A percentile compares a stretch with the other conserved stretches of the same genome.
phyloP scores from a whole-genome alignment of 2,888 invertebrate species.

The Synergus umbraculus region DNA sequence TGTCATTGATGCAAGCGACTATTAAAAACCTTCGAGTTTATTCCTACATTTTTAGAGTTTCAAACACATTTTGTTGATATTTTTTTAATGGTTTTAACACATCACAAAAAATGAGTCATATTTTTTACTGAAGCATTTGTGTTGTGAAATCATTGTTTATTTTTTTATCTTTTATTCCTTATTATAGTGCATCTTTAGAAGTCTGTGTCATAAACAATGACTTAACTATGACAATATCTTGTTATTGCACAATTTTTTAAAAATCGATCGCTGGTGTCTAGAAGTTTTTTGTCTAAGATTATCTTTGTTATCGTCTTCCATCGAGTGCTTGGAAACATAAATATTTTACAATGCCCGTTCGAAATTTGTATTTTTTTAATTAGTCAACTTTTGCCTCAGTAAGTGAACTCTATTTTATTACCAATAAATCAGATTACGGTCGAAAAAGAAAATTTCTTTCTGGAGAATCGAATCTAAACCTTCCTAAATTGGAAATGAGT shows the following conservation, averaged over 20 bases:
- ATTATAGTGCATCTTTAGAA: neutral
- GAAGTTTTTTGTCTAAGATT: neutral
- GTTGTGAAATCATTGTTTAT: neutral
- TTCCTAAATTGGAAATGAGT: neutral
- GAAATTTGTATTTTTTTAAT: neutral
- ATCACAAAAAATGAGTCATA: neutral
- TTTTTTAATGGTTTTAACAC: neutral
- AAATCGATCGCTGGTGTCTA: neutral
- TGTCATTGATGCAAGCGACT: neutral
- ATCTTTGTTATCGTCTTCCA: conserved; percentile 24
- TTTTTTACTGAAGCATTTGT: conserved; percentile 5
- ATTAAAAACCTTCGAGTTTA: no score
- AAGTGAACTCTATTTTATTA: neutral
- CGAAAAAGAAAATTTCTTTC: neutral
- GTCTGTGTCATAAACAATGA: neutral
- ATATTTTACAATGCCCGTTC: conserved; percentile 13
- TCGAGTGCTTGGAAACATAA: neutral
- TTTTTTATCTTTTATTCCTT: conserved; percentile 16
- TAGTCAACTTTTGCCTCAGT: neutral
- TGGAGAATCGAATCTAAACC: neutral
- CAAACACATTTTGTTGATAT: neutral
- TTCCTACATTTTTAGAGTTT: neutral
- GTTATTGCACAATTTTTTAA: conserved; percentile 27
- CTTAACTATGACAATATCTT: conserved; percentile 33
- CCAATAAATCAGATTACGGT: neutral